Evolutionary conservation across 2,113 vertebrate species (phyloP).

Genomic region (Catagonus wagneri): DNA sequence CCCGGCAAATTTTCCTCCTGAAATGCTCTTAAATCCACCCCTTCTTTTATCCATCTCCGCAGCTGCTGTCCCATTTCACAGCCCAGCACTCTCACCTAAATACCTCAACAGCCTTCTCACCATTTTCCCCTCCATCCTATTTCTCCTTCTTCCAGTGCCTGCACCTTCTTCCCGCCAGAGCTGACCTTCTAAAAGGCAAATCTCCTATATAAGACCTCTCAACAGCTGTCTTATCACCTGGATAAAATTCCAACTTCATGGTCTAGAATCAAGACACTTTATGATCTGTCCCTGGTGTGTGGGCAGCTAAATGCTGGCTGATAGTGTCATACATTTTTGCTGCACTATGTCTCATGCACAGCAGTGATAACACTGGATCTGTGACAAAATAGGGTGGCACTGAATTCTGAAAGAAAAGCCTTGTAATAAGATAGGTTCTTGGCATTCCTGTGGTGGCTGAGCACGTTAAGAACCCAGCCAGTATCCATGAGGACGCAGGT

Average conservation of each 20-base stretch:
- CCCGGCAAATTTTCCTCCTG: not conserved
- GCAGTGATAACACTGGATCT: too few relatives aligned
- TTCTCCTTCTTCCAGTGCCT: not conserved
- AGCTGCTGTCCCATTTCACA: not conserved
- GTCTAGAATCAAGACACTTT: not conserved
- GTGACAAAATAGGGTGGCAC: not conserved
- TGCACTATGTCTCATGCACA: not conserved
- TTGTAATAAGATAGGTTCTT: not conserved
- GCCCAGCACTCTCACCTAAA: not conserved
- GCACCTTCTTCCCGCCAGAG: not conserved
- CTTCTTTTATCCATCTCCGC: not conserved
- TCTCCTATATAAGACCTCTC: not conserved
- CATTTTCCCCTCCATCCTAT: not conserved
- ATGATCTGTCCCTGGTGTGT: not conserved
- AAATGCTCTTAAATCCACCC: not conserved
- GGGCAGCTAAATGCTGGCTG: not conserved
- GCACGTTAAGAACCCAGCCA: too few relatives aligned
- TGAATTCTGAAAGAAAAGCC: not conserved
- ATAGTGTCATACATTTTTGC: not conserved
- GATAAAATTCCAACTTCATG: not conserved
- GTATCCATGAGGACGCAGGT: too few relatives aligned
- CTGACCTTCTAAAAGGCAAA: not conserved
- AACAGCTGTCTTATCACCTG: not conserved
- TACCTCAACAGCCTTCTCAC: not conserved
- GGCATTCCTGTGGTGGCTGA: too few relatives aligned